These are phyloP conservation scores for Piprites chloris DNA, from an alignment of 2,113 vertebrate species.

Conservation along the genomic window DNA sequence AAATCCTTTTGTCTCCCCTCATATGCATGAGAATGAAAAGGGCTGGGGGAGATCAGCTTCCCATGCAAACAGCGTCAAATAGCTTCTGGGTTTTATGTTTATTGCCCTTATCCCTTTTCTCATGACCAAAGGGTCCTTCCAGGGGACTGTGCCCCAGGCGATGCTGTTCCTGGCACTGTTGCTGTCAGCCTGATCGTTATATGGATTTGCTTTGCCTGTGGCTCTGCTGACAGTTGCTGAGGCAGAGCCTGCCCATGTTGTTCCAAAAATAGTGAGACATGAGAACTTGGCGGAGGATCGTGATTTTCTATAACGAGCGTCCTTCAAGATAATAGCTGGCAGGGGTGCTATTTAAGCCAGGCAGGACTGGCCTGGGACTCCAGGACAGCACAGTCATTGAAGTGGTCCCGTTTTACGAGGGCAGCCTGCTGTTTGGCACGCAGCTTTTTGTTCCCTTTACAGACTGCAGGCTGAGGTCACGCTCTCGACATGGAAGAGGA, in stretches of 20 bases:
- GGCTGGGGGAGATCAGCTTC: conserved; percentile 2
- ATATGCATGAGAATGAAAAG: conserved; percentile 24
- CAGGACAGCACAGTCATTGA: background rate
- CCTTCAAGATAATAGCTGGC: conserved; percentile 23
- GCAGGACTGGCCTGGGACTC: background rate
- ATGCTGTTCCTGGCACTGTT: conserved; percentile 27
- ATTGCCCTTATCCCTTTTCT: conserved; percentile 37
- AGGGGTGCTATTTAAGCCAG: background rate
- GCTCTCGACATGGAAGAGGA: background rate
- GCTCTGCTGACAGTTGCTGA: conserved; percentile 7
- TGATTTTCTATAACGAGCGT: conserved; percentile 21
- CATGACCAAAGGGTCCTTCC: conserved; percentile 5
- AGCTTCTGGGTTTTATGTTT: conserved; percentile 17
- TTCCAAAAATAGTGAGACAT: conserved; percentile 53
- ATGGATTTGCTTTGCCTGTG: conserved; percentile 30
- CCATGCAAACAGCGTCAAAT: background rate
- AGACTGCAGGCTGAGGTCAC: background rate
- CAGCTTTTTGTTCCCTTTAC: background rate
- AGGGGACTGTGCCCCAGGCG: background rate
- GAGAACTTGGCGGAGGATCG: background rate
- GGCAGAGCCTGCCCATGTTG: background rate
- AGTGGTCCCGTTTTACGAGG: background rate
- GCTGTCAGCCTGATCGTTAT: background rate
- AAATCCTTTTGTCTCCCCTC: conserved; percentile 32
- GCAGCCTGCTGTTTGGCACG: background rate